These are phyloP conservation scores for Malacosoma neustria DNA, from an alignment of 2,888 invertebrate species.

Conservation along the genomic window DNA sequence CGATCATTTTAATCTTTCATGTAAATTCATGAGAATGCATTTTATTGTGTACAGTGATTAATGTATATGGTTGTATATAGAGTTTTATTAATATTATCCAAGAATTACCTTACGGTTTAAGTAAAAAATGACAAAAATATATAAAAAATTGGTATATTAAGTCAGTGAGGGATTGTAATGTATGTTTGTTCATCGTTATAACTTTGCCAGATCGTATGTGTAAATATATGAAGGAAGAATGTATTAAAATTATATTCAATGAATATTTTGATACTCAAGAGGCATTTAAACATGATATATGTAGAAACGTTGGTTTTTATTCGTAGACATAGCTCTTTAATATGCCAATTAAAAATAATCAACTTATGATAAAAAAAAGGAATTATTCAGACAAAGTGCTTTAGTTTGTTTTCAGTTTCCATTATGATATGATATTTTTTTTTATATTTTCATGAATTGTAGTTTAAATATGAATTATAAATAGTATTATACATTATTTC, in stretches of 20 bases:
- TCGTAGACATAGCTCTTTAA: background rate
- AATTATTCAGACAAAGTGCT: too few species aligned
- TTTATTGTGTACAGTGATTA: slow-evolving; percentile 18
- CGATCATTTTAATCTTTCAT: too few species aligned
- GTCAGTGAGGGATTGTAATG: slow-evolving; percentile 28
- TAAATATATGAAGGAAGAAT: background rate
- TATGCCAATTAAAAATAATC: too few species aligned
- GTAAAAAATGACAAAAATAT: slow-evolving; percentile 27
- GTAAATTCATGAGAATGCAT: too few species aligned
- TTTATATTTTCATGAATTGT: too few species aligned
- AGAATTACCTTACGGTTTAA: slow-evolving; percentile 25
- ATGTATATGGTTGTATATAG: slow-evolving; percentile 15
- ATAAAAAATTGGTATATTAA: slow-evolving; percentile 25
- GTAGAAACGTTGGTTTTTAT: slow-evolving; percentile 19
- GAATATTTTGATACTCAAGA: background rate
- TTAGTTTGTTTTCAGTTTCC: too few species aligned
- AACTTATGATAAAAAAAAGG: too few species aligned
- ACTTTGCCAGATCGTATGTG: slow-evolving; percentile 12
- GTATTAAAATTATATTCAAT: background rate
- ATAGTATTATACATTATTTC: too few species aligned
- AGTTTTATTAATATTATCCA: slow-evolving; percentile 25
- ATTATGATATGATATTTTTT: too few species aligned
- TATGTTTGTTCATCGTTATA: slow-evolving; percentile 16
- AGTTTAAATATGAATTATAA: too few species aligned
- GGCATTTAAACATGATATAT: slow-evolving; percentile 8